Base-by-base conservation (phyloP, 2,113 vertebrate genomes). In the Otis tarda region DNA sequence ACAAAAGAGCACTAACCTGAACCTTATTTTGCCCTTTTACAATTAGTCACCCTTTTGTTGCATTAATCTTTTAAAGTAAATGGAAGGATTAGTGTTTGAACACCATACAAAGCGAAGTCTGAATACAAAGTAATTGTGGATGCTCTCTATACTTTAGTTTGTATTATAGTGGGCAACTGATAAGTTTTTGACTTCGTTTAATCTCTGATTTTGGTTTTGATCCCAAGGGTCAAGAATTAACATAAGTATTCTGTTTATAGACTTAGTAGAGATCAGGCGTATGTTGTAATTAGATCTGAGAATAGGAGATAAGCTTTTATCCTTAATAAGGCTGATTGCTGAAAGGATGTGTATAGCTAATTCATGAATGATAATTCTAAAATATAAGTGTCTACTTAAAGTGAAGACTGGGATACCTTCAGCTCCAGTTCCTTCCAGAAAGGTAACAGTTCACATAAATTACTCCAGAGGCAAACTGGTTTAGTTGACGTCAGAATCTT, bases 21-120 rank as follows among this genome's bases (percentile, higher is more conserved):
- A 94, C 89, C n/a, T 75, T 53, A 43, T 89, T 95, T 43, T 56
- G 33, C 31, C 25, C 65, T 87, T 97, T 94, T 90, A 90, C 87
- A 97, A 95, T 96, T 97, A 96, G 89, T 87, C 37, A 94, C 82
- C 61, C 84, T 87, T 96, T 93, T 93, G 87, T 87, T 95, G 64
- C 59, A 82, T 95, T 93, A 87, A 91, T 96, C 94, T 90, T 77
- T 94, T 93, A 89, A 91, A 94, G 28, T 96, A 71, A 76, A 92
- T 85, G 41, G 61, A 88, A 95, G 67, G 88, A 95, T 97, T 96
- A 95, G 24, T 86, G 53, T 86, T 97, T 90, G 45, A 97, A 94
- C 94, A 95, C 74, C 83, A 95, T 86, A 75, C 25, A 91, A 82
- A 96, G 27, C 2, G 5, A 85, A 85, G 22, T 57, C 77, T 91